Base-by-base conservation (phyloP, 2,888 invertebrate species). In the Timandra comae region DNA sequence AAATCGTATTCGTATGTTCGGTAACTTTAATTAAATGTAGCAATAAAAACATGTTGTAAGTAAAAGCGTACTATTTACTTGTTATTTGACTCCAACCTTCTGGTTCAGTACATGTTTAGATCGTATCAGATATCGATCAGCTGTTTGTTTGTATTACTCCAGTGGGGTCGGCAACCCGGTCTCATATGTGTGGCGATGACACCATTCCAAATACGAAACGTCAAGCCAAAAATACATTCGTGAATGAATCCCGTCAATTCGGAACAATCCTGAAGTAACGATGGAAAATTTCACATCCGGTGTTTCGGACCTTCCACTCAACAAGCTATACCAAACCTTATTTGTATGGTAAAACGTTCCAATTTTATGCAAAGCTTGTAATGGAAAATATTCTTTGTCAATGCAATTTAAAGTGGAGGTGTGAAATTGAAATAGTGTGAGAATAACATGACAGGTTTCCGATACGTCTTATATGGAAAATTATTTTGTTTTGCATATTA, bases 241-340 rank as follows among this genome's bases (percentile, higher is more conserved):
- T 71, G 64, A 67, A 70, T 68, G 65, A 64, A 52, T 53, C 63
- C 58, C 61, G 56, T 55, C 53, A 57, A 42, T 54, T 56, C 53
- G 49, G 46, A 60, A 63, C 63, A 58, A 65, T 63, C 63, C 58
- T 66, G 57, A 40, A 56, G 52, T 54, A 53, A 39, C 60, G 52
- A 63, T 76, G 82, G 84, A 84, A 84, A 81, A 67, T 82, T 84
- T 79, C 53, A 68, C 66, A 74, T 79, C 77, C 69, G 72, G 47
- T 28, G 28, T 29, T 46, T 54, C 56, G 55, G 65, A 63, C 53
- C 53, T 56, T 52, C 47, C 40, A 46, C 36, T 35, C 50, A 52
- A 54, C 55, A 60, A 30, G 35, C 35, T 16, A 63, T 55, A 60
- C 38, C 54, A 49, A 53, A 52, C 57, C 54, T 41, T 63, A 50